Evolutionary conservation across 2,797 vertebrate genomes (phyloP).

Genomic region (Neopelma chrysocephalum): DNA sequence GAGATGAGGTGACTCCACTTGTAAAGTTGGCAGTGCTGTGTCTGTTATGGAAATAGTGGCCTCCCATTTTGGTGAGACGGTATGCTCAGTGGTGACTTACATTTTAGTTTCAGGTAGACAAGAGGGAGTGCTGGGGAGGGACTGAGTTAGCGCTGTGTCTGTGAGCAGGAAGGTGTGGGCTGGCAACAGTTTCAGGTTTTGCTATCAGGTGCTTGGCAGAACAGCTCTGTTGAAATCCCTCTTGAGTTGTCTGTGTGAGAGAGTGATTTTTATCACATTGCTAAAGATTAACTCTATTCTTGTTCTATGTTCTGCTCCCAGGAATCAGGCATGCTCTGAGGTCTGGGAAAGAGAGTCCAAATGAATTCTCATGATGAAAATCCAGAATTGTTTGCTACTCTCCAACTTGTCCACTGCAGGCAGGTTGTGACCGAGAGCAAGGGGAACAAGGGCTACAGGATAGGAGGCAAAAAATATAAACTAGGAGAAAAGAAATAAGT

Average conservation of each 20-base stretch:
- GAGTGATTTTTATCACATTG: slow-evolving; percentile 34
- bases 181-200: slow-evolving; percentile 61
- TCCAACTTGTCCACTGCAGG: background rate
- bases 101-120: background rate
- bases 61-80: background rate
- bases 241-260: slow-evolving; percentile 23
- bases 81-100: background rate
- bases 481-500: background rate
- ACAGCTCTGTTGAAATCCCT: slow-evolving; percentile 41
- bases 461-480: background rate
- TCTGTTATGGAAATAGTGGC: background rate
- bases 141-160: slow-evolving; percentile 9
- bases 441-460: background rate
- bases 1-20: background rate
- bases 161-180: slow-evolving; percentile 24
- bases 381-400: background rate
- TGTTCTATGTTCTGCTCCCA: slow-evolving; percentile 31
- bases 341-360: background rate
- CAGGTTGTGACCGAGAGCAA: background rate
- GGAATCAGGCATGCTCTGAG: background rate
- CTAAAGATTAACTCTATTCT: slow-evolving; percentile 27
- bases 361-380: slow-evolving; percentile 2
- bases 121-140: background rate
- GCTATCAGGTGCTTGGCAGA: slow-evolving; percentile 49
- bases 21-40: accelerated